Conservation (phyloP, 2,797 vertebrate species). For the Enteromius anoplus region DNA sequence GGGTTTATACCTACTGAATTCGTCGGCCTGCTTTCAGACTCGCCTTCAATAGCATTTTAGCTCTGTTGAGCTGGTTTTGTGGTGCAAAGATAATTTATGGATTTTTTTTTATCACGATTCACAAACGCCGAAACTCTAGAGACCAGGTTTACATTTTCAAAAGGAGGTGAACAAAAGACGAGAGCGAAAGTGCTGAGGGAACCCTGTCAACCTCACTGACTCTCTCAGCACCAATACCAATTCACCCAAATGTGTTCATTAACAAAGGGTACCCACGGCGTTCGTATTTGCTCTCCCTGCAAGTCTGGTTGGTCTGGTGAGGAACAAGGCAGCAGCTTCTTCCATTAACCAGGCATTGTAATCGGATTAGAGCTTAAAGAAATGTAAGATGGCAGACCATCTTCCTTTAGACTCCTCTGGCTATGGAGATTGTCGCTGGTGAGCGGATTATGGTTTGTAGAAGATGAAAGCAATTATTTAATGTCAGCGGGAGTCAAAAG, state of each 20-base stretch:
- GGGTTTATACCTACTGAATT: constrained; percentile 33
- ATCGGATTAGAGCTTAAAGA: constrained; percentile 66
- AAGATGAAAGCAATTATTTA: constrained; percentile 68
- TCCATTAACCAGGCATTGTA: constrained; percentile 63
- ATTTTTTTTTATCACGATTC: constrained; percentile 53
- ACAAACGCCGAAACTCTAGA: constrained; percentile 45
- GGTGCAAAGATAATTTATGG: constrained; percentile 52
- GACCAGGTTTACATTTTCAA: constrained; percentile 56
- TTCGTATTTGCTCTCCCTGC: constrained; percentile 59
- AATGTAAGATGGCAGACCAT: constrained; percentile 61
- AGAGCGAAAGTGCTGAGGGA: constrained; percentile 25
- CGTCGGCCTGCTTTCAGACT: constrained; percentile 12
- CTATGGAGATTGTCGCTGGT: constrained; percentile 64
- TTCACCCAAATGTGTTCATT: constrained; percentile 67
- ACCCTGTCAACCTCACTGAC: constrained; percentile 54
- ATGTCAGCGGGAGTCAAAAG: constrained; percentile 59
- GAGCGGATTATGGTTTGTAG: constrained; percentile 65
- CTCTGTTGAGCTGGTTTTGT: constrained; percentile 43
- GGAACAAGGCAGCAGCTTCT: constrained; percentile 59
- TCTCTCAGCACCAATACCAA: constrained; percentile 48
- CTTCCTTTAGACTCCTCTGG: constrained; percentile 56
- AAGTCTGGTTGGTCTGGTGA: constrained; percentile 51
- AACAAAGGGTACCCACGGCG: constrained; percentile 61
- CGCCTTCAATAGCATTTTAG: constrained; percentile 55
- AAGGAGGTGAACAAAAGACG: constrained; percentile 53